phyloP scores from a whole-genome alignment of 2,888 invertebrate genomes.

The Nomada lathburiana region DNA sequence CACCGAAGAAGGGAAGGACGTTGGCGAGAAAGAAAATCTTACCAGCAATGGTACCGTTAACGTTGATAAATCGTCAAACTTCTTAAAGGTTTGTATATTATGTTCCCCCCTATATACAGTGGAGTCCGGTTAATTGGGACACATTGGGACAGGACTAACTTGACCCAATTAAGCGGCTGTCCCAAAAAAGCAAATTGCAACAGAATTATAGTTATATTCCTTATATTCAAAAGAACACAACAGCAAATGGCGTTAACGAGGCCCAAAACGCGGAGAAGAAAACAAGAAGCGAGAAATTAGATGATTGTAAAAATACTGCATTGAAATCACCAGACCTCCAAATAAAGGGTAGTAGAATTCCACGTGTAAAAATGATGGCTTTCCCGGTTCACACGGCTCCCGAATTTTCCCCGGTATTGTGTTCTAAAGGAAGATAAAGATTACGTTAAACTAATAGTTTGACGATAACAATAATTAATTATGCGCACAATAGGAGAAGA shows the following conservation, averaged over 20 bases:
- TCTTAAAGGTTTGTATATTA: slow-evolving; percentile 22
- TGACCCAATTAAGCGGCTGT: too few species aligned
- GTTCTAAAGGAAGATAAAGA: neutral
- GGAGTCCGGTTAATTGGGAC: neutral
- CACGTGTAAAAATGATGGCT: slow-evolving; percentile 49
- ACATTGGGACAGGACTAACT: neutral
- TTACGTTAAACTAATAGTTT: too few species aligned
- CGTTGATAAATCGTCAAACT: slow-evolving; percentile 1
- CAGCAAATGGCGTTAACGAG: neutral
- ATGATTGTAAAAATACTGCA: neutral
- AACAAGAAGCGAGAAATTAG: neutral
- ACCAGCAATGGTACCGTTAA: neutral
- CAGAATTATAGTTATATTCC: neutral
- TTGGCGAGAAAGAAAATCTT: slow-evolving; percentile 28
- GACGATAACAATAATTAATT: neutral
- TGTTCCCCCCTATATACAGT: too few species aligned
- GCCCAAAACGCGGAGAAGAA: neutral
- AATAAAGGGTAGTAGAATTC: slow-evolving; percentile 62
- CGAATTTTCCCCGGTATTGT: slow-evolving; percentile 30
- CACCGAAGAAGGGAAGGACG: slow-evolving; percentile 7
- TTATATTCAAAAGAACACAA: slow-evolving; percentile 2
- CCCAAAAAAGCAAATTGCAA: too few species aligned
- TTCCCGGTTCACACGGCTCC: slow-evolving; percentile 13
- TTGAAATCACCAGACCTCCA: slow-evolving; percentile 10
- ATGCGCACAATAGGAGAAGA: slow-evolving; percentile 8